Evolutionary conservation across 2,113 vertebrate genomes (phyloP), one percentile per base, ranked within the genome.

Genomic region (Petroica traversi): DNA sequence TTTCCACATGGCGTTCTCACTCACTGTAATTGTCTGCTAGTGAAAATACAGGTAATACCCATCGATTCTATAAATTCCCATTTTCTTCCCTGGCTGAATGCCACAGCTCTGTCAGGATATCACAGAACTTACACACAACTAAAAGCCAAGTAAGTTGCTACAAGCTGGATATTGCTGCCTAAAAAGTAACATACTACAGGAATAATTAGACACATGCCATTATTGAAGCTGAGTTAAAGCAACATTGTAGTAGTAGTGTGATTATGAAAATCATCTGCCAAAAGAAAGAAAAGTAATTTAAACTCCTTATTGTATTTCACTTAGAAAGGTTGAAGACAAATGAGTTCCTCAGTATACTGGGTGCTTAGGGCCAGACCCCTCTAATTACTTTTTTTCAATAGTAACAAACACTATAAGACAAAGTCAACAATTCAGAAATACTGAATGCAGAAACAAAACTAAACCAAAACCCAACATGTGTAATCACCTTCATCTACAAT

Each of bases 1-100:
- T 82, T 95, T 88, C 71, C 25, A 62, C 82, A 34, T 23, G 33
- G 62, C 90, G 63, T 89, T 95, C 68, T 93, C 74, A 76, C 81
- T 93, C 85, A 36, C 81, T 85, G 38, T 92, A 92, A 83, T 83
- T 94, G 91, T 74, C 89, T 91, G 34, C 87, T 79, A 91, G 87
- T 82, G 74, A 79, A 97, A 93, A 89, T 94, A 92, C 58, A 66
- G 85, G 71, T 89, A 92, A 91, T 95, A 91, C 25, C 76, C 41
- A 66, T 88, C 3, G 46, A 55, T 92, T 89, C 81, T 91, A 72
- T 72, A 92, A 91, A 95, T 91, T 91, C 72, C 23, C 77, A 64
- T 87, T 92, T 89, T 85, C 45, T 93, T 89, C 38, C 23, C 73
- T 76, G 84, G 57, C 89, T 92, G 66, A 23, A 16, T 76, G 89